Base-by-base conservation (phyloP, 2,888 invertebrate species). In the Chrysopilus asiliformis region DNA sequence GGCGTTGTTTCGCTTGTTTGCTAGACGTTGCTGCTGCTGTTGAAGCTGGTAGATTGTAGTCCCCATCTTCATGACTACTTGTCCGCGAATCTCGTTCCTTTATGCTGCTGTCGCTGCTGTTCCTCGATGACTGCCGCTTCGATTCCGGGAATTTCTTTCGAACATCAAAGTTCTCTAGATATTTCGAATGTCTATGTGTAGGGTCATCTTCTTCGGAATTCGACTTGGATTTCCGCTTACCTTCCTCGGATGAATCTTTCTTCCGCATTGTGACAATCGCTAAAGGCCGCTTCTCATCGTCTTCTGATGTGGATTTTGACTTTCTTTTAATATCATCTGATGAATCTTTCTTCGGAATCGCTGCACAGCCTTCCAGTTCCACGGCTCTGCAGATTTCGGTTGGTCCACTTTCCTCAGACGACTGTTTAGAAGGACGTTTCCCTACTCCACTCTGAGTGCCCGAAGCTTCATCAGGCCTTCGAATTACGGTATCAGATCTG, bases 141-240 rank as follows among this genome's bases (percentile, higher is more conserved):
- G 12, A 25, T 8, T 58, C 60, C 20, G 57, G 57, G 29, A 56
- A 53, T 39, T 57, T 58, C 26, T 54, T 56, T 24, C 57, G 58
- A 15, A 60, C 58, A 43, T 63, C 62, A 36, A 63, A 60, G 40
- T 51, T 60, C 43, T 63, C 62, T 20, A 62, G 48, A 31, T 60
- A 62, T 7, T 58, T 51, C 2, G 63, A 63, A 33, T 63, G 60
- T 0, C 63, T 52, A 34, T 55, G 52, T 34, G 47, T 51, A 53
- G 42, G 34, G 27, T 49, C 50, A 32, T 60, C 60, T 4, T 61
- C 60, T 41, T 59, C 60, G 3, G 58, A 57, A 6, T 56, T 57
- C 5, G 57, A 55, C 24, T 53, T 51, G 2, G 58, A 47, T 37
- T 46, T 59, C 33, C 53, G 51, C 13, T 44, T 48, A 22, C 47